Evolutionary conservation across 1,140 invertebrate genomes (phyloP), one percentile per base, ranked within the genome.

Genomic region (Drosophila arawakana): DNA sequence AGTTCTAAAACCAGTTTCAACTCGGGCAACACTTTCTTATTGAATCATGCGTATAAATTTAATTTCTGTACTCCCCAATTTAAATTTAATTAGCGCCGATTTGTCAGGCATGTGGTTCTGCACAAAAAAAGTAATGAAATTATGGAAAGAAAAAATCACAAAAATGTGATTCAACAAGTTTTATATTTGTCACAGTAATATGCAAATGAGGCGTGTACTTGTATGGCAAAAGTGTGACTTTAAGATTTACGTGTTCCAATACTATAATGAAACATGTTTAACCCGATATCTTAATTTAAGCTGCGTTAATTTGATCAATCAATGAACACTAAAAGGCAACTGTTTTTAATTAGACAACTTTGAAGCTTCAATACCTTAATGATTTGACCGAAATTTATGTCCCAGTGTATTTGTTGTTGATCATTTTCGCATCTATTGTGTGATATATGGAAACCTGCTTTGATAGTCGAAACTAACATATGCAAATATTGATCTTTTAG

Each of bases 401-500:
- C 63, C 71, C 18, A 6, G 15, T 55, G 62, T 65, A 39, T 55
- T 44, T 65, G 62, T 76, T 86, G 68, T 80, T 78, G 41, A 77
- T 67, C 80, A 77, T 83, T 58, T 55, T 73, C 52, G 52, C 65
- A 52, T 73, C 34, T 41, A 8, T 60, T 41, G 30, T 39, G 34
- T 65, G 3, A 8, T 68, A 8, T 30, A 18, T 34, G 25, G 1
- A 18, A 46, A 13, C 2, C 9, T 35, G 2, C 2, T 25, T 47
- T 35, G 21, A 11, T 9, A 25, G 10, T 49, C 13, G 7, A 7
- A 43, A 62, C 21, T 30, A 44, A 78, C 50, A 63, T 44, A 13
- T 9, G 10, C 5, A 3, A 21, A 55, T 44, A 6, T 15, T 41
- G 7, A 3, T 62, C 10, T 84, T 89, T 11, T 69, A 96, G 97